These are phyloP conservation scores for Busseola fusca DNA, from an alignment of 2,888 invertebrate species.

Conservation along the genomic window DNA sequence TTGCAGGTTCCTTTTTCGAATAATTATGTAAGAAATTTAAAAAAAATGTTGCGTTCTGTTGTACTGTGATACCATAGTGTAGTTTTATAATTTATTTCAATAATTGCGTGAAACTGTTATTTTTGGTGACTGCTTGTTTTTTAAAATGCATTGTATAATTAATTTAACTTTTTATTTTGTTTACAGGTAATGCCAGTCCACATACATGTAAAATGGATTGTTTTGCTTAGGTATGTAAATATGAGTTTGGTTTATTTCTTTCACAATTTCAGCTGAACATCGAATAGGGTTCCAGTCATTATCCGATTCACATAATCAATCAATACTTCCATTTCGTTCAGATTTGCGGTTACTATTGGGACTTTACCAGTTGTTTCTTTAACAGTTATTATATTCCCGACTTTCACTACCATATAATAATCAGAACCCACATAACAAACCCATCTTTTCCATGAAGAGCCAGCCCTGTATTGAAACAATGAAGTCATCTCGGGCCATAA, in stretches of 20 bases:
- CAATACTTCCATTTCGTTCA: too few species aligned
- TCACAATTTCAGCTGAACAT: background rate
- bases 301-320: background rate
- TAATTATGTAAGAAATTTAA: constrained; percentile 36
- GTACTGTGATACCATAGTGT: background rate
- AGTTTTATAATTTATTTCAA: constrained; percentile 10
- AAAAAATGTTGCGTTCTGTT: constrained; percentile 1
- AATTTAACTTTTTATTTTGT: constrained; percentile 11
- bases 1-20: constrained; percentile 27
- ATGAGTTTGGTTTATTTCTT: background rate
- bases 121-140: constrained; percentile 13
- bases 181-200: constrained; percentile 48
- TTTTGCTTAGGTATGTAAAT: constrained; percentile 52
- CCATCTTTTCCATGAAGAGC: constrained; percentile 41
- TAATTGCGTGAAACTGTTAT: background rate
- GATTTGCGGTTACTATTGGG: background rate
- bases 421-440: background rate
- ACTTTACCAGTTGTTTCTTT: background rate
- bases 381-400: background rate
- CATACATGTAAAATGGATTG: constrained; percentile 31
- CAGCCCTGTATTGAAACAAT: constrained; percentile 55
- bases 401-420: background rate
- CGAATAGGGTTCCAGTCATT: background rate
- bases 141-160: background rate
- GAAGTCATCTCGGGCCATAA: constrained; percentile 62